A percentile compares a stretch with the other conserved stretches of the same genome.
Conservation (phyloP, 53 echinoderm and acorn worm genomes). For the Pentamera pediparva region DNA sequence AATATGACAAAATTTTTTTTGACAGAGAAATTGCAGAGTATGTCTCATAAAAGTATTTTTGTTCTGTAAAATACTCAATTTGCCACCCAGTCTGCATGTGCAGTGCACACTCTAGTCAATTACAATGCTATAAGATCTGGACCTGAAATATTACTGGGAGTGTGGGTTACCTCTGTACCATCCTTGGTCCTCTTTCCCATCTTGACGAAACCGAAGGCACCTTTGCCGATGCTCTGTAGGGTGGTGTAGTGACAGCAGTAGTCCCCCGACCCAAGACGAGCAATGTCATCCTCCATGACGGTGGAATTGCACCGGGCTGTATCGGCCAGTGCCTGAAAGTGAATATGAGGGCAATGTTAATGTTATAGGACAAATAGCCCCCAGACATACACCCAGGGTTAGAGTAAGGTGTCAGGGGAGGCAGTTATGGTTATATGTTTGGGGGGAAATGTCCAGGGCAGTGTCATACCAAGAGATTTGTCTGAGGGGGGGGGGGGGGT, state of each 20-base stretch:
- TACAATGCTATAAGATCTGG: background rate
- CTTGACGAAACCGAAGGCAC: conserved; percentile 97
- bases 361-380: too few relatives aligned
- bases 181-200: conserved; percentile 77
- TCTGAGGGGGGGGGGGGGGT: too few relatives aligned
- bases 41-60: background rate
- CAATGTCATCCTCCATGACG: conserved; percentile 65
- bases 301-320: conserved; percentile 44
- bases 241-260: conserved; percentile 77
- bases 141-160: too few relatives aligned
- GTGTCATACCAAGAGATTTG: too few relatives aligned
- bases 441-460: too few relatives aligned
- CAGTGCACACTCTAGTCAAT: background rate
- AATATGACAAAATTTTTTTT: too few relatives aligned
- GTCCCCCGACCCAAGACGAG: conserved; percentile 57
- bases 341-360: background rate
- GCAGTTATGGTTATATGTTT: too few relatives aligned
- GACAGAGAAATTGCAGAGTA: too few relatives aligned
- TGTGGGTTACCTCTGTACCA: conserved; percentile 40
- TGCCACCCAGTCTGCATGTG: background rate
- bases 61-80: too few relatives aligned
- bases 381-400: too few relatives aligned
- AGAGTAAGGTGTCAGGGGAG: too few relatives aligned
- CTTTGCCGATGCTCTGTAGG: conserved; percentile 89
- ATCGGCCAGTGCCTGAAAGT: conserved; percentile 48